Evolutionary conservation across 30 jellyfish, hydroid and myxozoan species (phyloP), one percentile per base, ranked within the genome.

Genomic region (Pelagia noctiluca): DNA sequence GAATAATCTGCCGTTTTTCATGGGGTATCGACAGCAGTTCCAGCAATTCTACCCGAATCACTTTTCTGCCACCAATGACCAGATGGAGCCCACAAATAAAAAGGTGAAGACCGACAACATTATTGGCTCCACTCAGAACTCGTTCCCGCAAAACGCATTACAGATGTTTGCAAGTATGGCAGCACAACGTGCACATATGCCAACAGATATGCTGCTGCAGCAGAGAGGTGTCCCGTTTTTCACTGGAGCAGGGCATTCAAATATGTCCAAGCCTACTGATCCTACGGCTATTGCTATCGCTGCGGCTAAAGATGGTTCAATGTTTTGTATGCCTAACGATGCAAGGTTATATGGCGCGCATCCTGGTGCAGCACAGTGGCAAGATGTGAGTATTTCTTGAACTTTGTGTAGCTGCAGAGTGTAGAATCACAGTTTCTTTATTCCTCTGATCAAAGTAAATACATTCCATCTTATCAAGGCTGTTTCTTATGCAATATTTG

Each of bases 281-380:
- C 97, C 99, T 26, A 85, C 97, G 38, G 99, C 99, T 29, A 95
- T 95, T 37, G 99, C 99, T 0, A 78, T 95, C 26, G 99, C 99
- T 49, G 96, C 99, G 10, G 99, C 99, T 30, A 88, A 89, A 62
- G 97, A 86, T 42, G 90, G 84, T 12, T 71, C 97, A 1, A 25
- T 88, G 87, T 88, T 63, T 80, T 80, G 85, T 30, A 32, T 69
- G 88, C 90, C 90, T 1, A 91, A 49, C 7, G 97, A 80, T 33
- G 93, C 78, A 63, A 70, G 95, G 64, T 77, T 85, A 25, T 85
- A 80, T 69, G 97, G 99, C 10, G 96, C 94, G 30, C 99, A 88
- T 63, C 97, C 97, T 33, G 80, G 97, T 57, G 94, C 89, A 74
- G 96, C 97, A 32, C 94, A 95, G 75, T 95, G 97, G 97, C 97